phyloP scores from a whole-genome alignment of 2,113 vertebrate genomes.

The Cercopithecus mona region DNA sequence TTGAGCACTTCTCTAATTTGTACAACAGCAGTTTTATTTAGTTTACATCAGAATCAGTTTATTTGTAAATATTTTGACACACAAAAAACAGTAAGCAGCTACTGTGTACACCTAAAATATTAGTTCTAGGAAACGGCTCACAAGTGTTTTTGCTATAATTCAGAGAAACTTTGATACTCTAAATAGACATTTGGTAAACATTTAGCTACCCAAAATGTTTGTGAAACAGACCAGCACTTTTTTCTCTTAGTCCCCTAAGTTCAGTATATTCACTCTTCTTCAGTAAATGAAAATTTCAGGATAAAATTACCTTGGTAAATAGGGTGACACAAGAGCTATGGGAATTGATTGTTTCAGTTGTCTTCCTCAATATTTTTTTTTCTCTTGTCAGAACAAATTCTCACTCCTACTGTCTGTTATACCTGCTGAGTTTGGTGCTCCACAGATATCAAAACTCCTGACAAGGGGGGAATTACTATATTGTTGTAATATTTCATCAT shows the following conservation, averaged over 20 bases:
- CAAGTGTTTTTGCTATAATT: neutral
- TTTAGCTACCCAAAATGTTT: neutral
- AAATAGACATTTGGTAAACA: slow-evolving; percentile 26
- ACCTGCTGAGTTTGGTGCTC: neutral
- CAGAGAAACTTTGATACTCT: neutral
- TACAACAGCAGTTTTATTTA: neutral
- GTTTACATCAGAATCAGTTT: neutral
- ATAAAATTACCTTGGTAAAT: slow-evolving; percentile 59
- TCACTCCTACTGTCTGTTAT: neutral
- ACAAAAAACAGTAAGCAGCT: neutral
- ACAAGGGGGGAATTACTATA: neutral
- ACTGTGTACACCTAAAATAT: neutral
- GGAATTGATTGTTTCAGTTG: neutral
- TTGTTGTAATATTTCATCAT: neutral
- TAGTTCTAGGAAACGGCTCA: neutral
- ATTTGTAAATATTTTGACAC: neutral
- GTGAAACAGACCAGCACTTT: neutral
- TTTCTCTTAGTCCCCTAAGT: neutral
- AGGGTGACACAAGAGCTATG: neutral
- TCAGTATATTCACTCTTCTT: neutral
- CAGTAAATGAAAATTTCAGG: neutral
- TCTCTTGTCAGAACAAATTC: neutral
- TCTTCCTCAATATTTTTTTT: neutral
- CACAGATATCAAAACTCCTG: neutral
- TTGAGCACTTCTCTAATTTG: neutral